Base-by-base conservation (phyloP, 1,140 invertebrate species). In the Heliconius himera region DNA sequence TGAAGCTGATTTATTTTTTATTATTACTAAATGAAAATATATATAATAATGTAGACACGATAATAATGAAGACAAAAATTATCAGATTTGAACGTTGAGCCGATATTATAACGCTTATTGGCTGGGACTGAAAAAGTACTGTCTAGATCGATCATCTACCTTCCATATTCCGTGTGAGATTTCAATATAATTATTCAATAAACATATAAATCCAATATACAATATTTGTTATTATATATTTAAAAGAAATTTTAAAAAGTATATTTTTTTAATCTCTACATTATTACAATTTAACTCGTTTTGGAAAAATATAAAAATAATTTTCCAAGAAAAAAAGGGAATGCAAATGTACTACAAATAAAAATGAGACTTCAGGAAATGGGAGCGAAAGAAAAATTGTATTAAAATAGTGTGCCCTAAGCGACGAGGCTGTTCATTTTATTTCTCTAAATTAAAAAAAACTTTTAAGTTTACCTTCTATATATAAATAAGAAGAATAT, bases 341-440 rank as follows among this genome's bases (percentile, higher is more conserved):
- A 46, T 75, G 66, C 33, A 75, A 75, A 75, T 66, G 33, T 66
- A 75, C 33, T 41, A 66, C 56, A 75, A 75, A 75, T 75, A 60
- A 75, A 75, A 75, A 60, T 75, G 74, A 60, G 60, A 66, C 74
- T 60, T 36, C 33, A 60, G 54, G 74, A 75, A 36, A 60, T 60
- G 54, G 54, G 38, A 75, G 38, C 60, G 60, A 66, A 75, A 75
- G 74, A 75, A 75, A 75, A 75, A 75, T 60, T 66, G 74, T 75
- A 60, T 75, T 75, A 75, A 60, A 75, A 75, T 66, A 60, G 74
- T 75, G 74, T 75, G 74, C 51, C 74, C 26, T 60, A 33, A 75
- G 74, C 74, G 60, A 75, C 60, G 60, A 60, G 74, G 60, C 54
- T 60, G 36, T 75, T 75, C 60, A 75, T 75, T 75, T 75, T 75